Evolutionary conservation across 2,797 vertebrate species (phyloP), one percentile per base, ranked within the genome.

Genomic region (Spatula clypeata): DNA sequence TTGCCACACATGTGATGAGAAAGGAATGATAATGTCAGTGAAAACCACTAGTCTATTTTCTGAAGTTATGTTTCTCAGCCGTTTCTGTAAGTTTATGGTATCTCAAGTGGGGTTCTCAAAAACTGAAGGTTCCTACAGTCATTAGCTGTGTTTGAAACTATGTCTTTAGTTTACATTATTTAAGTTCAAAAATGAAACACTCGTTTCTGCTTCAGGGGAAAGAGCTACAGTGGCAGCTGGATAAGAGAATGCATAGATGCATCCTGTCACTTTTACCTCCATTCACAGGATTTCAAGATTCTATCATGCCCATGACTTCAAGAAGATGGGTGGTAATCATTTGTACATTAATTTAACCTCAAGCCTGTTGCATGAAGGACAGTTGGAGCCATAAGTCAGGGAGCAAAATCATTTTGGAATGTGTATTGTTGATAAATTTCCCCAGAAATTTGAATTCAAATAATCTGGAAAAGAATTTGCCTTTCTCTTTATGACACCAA

Each of bases 31-130:
- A n/a, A 27, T 0, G 3, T 64, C 3, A 17, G 66, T 55, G 40
- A 67, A 85, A 89, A 88, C 55, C 31, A 61, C 60, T 71, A 66
- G 38, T 55, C 18, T 47, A 20, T 67, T 79, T 51, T 7, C 45
- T 1, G 1, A 74, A 76, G 57, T 24, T 19, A 44, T 44, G 65
- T 58, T 82, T 91, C 40, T 93, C 65, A 91, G 86, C 88, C 57
- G 79, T 96, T 89, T 90, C 73, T 72, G 36, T 73, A 65, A 66
- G 36, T 67, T 74, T 77, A 60, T 42, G 49, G 31, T 64, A 70
- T 60, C 53, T 88, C 57, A 42, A 31, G 60, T 84, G 29, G 14
- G 32, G 62, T 58, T 26, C 67, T 61, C 17, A 71, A 87, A 85
- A 83, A 42, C 47, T 4, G 18, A 79, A 66, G 36, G 34, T 75